Evolutionary conservation across 2,797 vertebrate species (phyloP).

Genomic region (Pteropus rufus): DNA sequence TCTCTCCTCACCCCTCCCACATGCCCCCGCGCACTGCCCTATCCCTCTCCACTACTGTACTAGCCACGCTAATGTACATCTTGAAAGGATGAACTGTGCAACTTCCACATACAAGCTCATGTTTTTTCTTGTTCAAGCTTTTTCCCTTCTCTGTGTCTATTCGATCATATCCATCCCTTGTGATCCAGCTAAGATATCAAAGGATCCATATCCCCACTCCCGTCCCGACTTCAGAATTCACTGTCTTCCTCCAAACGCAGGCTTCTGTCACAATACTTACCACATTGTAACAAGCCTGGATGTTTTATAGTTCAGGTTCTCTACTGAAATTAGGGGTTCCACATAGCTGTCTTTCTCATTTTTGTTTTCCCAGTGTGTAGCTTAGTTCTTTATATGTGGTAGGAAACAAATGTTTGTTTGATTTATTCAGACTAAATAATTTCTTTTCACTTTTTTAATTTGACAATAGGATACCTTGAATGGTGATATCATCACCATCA

Average conservation of each 20-base stretch:
- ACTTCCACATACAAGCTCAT: neutral
- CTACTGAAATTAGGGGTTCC: neutral
- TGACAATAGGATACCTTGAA: neutral
- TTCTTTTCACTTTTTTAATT: neutral
- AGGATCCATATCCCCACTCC: neutral
- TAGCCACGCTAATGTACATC: neutral
- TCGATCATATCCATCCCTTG: neutral
- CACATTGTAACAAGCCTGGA: neutral
- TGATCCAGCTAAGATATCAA: neutral
- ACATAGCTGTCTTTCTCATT: neutral
- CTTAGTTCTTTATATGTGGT: neutral
- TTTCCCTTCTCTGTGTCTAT: neutral
- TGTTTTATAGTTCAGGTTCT: neutral
- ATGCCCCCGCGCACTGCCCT: accelerated
- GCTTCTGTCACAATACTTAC: neutral
- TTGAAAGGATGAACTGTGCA: neutral
- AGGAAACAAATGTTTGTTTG: neutral
- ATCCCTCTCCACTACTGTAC: accelerated
- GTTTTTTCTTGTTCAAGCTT: neutral
- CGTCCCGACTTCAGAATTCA: neutral
- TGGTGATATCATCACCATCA: neutral
- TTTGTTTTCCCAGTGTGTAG: neutral
- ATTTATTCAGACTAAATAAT: neutral
- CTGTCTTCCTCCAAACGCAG: neutral
- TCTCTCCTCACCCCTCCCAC: no score